Evolutionary conservation across 2,888 invertebrate genomes (phyloP).

Genomic region (Perizoma affinitatum): DNA sequence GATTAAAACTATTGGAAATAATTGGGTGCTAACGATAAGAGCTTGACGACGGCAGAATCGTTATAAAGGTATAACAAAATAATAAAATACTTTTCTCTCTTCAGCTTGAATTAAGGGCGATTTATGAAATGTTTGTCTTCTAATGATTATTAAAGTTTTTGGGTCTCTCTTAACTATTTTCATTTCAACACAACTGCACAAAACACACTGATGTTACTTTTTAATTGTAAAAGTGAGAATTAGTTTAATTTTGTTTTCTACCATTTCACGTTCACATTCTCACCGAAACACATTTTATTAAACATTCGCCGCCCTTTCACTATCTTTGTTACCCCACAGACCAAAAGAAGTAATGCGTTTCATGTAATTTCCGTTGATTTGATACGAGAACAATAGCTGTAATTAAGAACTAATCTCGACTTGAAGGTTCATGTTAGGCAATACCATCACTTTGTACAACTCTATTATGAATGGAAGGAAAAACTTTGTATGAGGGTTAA

Average conservation of each 20-base stretch:
- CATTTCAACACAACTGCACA: no score
- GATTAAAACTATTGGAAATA: no score
- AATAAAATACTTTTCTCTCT: no score
- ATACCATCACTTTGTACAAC: conserved; percentile 34
- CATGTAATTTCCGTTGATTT: conserved; percentile 47
- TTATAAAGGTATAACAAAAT: no score
- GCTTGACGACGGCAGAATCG: no score
- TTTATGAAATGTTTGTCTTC: no score
- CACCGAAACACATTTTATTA: conserved; percentile 21
- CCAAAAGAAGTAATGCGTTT: conserved; percentile 19
- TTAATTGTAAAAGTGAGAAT: no score
- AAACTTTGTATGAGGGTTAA: conserved; percentile 30
- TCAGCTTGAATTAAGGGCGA: no score
- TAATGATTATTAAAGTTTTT: no score
- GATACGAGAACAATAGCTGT: conserved; percentile 51
- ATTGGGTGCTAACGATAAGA: no score
- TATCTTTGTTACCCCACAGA: conserved; percentile 22
- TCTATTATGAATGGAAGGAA: conserved; percentile 31
- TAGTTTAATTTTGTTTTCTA: conserved; percentile 25
- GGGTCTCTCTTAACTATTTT: no score
- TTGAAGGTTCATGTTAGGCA: conserved; percentile 50
- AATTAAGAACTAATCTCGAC: conserved; percentile 52
- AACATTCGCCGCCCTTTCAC: conserved; percentile 42
- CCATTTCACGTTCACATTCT: conserved; percentile 24
- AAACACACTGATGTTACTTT: no score